Percentiles rank a stretch among this genome's conserved stretches.
phyloP scores from a whole-genome alignment of 2,888 invertebrate species.

The Andrena minutula region DNA sequence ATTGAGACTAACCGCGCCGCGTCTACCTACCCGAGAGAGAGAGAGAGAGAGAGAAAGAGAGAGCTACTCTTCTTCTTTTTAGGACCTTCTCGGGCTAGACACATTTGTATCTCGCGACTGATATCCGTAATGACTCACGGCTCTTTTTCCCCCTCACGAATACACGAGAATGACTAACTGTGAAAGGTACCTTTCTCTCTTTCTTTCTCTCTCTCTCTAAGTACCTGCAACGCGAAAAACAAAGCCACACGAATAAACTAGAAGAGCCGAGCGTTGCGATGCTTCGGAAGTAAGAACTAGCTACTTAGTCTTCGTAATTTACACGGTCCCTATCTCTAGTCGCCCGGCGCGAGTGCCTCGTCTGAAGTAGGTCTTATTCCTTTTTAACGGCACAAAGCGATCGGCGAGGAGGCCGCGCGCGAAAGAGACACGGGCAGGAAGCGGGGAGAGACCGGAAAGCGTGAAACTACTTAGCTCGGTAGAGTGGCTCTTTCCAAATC shows the following conservation, averaged over 20 bases:
- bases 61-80: neutral
- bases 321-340: too few relatives aligned
- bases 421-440: neutral
- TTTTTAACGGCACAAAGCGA: neutral
- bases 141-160: too few relatives aligned
- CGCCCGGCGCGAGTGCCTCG: neutral
- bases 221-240: too few relatives aligned
- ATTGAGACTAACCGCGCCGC: neutral
- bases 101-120: neutral
- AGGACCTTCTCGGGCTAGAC: neutral
- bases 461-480: conserved; percentile 26
- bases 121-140: too few relatives aligned
- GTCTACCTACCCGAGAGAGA: neutral
- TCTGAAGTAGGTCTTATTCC: neutral
- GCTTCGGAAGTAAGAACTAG: too few relatives aligned
- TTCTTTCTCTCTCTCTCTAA: too few relatives aligned
- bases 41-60: neutral
- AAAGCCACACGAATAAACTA: too few relatives aligned
- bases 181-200: too few relatives aligned
- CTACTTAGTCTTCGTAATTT: too few relatives aligned
- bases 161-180: too few relatives aligned
- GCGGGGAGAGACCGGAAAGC: neutral
- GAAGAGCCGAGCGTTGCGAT: too few relatives aligned
- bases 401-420: neutral
- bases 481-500: conserved; percentile 25